Percentiles rank a stretch among this genome's conserved stretches.
Conservation (phyloP, 1,140 invertebrate species). For the Eumeta japonica region DNA sequence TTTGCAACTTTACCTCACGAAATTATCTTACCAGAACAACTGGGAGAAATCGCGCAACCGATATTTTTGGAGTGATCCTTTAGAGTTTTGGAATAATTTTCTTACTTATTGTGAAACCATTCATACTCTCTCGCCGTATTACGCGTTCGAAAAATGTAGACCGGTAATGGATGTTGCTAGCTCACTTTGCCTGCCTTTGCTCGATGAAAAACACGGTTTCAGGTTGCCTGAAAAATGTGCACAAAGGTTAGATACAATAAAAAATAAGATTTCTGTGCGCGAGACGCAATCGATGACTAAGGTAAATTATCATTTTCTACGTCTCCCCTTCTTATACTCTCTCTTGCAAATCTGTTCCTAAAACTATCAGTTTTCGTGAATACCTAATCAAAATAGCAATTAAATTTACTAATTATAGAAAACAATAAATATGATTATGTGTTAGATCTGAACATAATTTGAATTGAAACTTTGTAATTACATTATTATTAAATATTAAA, state of each 20-base stretch:
- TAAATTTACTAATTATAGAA: too few relatives aligned
- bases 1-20: slow-evolving; percentile 31
- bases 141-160: slow-evolving; percentile 30
- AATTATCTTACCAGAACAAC: slow-evolving; percentile 31
- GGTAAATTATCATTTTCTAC: too few relatives aligned
- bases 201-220: slow-evolving; percentile 32
- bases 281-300: slow-evolving; percentile 23
- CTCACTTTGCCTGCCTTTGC: slow-evolving; percentile 28
- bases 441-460: too few relatives aligned
- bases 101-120: slow-evolving; percentile 32
- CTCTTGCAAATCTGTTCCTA: too few relatives aligned
- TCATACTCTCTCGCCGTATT: slow-evolving; percentile 33
- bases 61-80: slow-evolving; percentile 41
- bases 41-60: slow-evolving; percentile 26
- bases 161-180: slow-evolving; percentile 33
- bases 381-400: too few relatives aligned
- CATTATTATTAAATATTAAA: too few relatives aligned
- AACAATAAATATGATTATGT: too few relatives aligned
- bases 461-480: too few relatives aligned
- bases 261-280: slow-evolving; percentile 24
- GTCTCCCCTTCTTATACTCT: too few relatives aligned
- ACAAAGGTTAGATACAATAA: slow-evolving; percentile 24
- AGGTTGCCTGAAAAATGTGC: slow-evolving; percentile 28
- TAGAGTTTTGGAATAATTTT: slow-evolving; percentile 44
- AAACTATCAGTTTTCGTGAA: too few relatives aligned